Evolutionary conservation across 2,888 invertebrate species (phyloP).

Genomic region (Spilarctia lutea): DNA sequence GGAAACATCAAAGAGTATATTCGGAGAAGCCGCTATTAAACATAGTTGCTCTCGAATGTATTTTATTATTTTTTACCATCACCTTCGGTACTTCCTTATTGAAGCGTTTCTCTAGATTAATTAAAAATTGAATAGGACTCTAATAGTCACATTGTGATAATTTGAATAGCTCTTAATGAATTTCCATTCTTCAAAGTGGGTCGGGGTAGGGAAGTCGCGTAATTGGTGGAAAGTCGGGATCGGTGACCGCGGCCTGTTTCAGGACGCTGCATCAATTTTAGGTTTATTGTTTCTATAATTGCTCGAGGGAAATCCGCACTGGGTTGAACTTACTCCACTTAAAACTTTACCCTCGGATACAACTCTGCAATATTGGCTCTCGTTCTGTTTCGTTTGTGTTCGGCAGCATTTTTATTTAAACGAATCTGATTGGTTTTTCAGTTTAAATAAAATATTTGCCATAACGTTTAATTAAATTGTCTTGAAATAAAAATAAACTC

Average conservation of each 20-base stretch:
- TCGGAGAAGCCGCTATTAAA: conserved; percentile 67
- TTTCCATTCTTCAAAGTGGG: conserved; percentile 79
- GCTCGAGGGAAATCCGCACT: conserved; percentile 73
- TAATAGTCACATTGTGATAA: conserved; percentile 82
- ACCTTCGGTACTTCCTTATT: conserved; percentile 42
- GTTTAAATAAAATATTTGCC: conserved; percentile 41
- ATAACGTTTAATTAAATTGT: conserved; percentile 20
- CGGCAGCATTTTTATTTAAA: conserved; percentile 45
- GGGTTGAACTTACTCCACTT: conserved; percentile 63
- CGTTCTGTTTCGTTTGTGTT: conserved; percentile 48
- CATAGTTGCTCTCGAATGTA: conserved; percentile 55
- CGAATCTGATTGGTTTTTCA: conserved; percentile 46
- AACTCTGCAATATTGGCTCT: conserved; percentile 58
- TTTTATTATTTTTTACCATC: conserved; percentile 47
- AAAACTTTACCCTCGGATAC: conserved; percentile 63
- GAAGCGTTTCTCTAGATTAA: conserved; percentile 60
- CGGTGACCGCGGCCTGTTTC: conserved; percentile 73
- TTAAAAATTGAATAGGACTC: conserved; percentile 77
- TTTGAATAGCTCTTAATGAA: conserved; percentile 84
- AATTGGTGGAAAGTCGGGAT: conserved; percentile 79
- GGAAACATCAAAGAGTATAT: conserved; percentile 75
- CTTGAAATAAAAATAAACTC: too few relatives aligned
- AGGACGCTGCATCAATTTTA: conserved; percentile 79
- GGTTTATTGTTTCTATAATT: conserved; percentile 85
- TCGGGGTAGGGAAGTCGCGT: conserved; percentile 73